Percentiles rank a stretch among this genome's conserved stretches.
Conservation (phyloP, 1,140 invertebrate species). For the Thaumatotibia leucotreta region DNA sequence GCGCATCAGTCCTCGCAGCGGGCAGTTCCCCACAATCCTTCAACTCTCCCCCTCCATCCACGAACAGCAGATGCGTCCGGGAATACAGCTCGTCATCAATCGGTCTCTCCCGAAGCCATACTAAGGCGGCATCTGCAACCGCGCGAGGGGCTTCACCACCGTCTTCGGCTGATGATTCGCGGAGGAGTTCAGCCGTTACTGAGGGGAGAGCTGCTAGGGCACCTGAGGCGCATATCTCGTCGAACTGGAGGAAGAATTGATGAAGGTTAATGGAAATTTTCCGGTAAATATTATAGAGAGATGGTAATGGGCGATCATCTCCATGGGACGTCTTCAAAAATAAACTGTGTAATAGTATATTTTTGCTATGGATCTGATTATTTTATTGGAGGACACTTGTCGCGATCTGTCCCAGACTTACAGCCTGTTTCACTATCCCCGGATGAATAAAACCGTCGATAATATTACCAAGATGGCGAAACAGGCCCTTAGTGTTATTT, state of each 20-base stretch:
- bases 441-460: too few species aligned
- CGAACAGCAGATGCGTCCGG: slow-evolving; percentile 87
- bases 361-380: too few species aligned
- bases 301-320: too few species aligned
- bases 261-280: not conserved
- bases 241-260: slow-evolving; percentile 33
- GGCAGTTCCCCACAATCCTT: slow-evolving; percentile 88
- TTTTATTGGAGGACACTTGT: too few species aligned
- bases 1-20: slow-evolving; percentile 79
- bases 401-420: too few species aligned
- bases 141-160: slow-evolving; percentile 42
- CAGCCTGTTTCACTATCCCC: too few species aligned
- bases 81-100: slow-evolving; percentile 45
- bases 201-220: slow-evolving; percentile 41
- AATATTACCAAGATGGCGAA: too few species aligned
- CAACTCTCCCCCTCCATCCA: slow-evolving; percentile 85
- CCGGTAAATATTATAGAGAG: too few species aligned
- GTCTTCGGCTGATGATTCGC: slow-evolving; percentile 40
- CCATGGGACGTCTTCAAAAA: not conserved
- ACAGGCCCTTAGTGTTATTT: too few species aligned
- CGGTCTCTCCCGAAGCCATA: slow-evolving; percentile 35
- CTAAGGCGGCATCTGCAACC: slow-evolving; percentile 43
- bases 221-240: slow-evolving; percentile 46
- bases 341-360: too few species aligned
- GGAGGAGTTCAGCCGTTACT: slow-evolving; percentile 42